Evolutionary conservation across 1,140 invertebrate genomes (phyloP).

Genomic region (Bombus huntii): DNA sequence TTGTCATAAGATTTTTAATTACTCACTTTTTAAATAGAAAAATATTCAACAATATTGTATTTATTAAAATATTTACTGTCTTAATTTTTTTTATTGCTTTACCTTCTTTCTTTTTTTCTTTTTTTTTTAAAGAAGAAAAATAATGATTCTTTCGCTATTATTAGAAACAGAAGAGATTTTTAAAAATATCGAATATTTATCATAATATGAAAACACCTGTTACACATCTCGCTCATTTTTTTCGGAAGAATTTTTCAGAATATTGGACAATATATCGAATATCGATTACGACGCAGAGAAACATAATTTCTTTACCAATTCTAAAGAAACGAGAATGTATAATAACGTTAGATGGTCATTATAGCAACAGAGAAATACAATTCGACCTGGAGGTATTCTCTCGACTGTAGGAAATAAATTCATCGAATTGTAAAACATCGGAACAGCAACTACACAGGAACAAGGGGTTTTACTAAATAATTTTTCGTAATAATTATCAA

Average conservation of each 20-base stretch:
- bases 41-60: neutral
- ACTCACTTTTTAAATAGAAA: neutral
- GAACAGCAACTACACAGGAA: neutral
- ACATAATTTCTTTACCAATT: neutral
- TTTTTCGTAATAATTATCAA: neutral
- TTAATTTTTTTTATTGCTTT: neutral
- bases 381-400: neutral
- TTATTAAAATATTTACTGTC: no score
- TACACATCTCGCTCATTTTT: neutral
- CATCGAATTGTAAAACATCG: neutral
- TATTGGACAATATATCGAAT: neutral
- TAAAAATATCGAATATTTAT: neutral
- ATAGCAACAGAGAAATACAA: neutral
- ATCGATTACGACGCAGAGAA: neutral
- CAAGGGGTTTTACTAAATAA: neutral
- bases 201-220: neutral
- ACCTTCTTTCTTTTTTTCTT: no score
- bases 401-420: neutral
- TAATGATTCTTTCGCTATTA: no score
- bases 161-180: neutral
- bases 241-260: neutral
- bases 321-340: neutral
- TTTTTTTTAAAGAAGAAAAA: no score
- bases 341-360: neutral
- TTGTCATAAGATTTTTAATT: neutral